phyloP scores from a whole-genome alignment of 2,888 invertebrate genomes.

The Brenthis daphne region DNA sequence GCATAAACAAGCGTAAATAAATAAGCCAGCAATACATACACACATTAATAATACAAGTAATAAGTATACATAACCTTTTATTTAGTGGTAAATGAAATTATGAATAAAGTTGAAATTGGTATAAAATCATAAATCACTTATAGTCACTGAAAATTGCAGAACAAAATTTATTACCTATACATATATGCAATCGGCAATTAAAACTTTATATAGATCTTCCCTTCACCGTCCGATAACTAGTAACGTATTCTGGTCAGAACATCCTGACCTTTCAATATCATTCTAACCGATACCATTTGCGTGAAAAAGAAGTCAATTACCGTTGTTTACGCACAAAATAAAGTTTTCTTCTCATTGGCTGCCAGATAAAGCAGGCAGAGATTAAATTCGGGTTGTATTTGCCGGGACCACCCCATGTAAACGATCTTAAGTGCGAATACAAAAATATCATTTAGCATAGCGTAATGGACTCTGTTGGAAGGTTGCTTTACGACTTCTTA shows the following conservation, averaged over 20 bases:
- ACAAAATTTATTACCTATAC: constrained; percentile 6
- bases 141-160: not conserved
- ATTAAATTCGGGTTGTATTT: constrained; percentile 77
- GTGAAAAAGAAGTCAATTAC: constrained; percentile 62
- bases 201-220: constrained; percentile 6
- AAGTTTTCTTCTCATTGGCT: constrained; percentile 76
- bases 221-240: constrained; percentile 36
- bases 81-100: no score
- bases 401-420: constrained; percentile 67
- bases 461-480: constrained; percentile 72
- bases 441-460: constrained; percentile 78
- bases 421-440: constrained; percentile 67
- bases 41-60: no score
- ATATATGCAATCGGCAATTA: constrained; percentile 1
- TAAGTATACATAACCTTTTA: no score
- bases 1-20: no score
- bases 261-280: constrained; percentile 67
- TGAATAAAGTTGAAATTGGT: no score
- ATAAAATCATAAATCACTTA: not conserved
- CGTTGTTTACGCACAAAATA: constrained; percentile 77
- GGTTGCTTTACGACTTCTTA: constrained; percentile 76
- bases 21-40: no score
- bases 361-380: constrained; percentile 69
- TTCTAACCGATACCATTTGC: constrained; percentile 55
- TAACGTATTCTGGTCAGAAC: constrained; percentile 68